A percentile compares a stretch with the other conserved stretches of the same genome.
Evolutionary conservation across 2,888 invertebrate species (phyloP).

Genomic region (Chironomus tentans): DNA sequence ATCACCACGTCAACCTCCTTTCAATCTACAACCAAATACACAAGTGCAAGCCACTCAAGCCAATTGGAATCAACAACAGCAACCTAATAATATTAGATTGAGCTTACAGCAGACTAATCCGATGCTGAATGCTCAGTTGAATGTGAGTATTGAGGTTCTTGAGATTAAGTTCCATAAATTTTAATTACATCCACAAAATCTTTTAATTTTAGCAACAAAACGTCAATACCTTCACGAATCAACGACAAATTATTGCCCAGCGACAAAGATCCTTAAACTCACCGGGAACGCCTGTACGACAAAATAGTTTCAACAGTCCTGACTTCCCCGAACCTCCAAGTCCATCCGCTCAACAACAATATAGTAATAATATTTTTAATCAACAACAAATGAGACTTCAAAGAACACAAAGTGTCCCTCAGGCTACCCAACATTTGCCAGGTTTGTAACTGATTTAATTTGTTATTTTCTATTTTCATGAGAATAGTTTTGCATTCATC

Average conservation of each 20-base stretch:
- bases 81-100: slow-evolving; percentile 36
- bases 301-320: slow-evolving; percentile 37
- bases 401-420: slow-evolving; percentile 40
- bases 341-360: slow-evolving; percentile 30
- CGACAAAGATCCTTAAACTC: slow-evolving; percentile 39
- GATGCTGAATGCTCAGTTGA: slow-evolving; percentile 78
- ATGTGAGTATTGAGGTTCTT: slow-evolving; percentile 59
- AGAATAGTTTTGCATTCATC: neutral
- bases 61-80: slow-evolving; percentile 30
- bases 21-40: slow-evolving; percentile 31
- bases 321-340: slow-evolving; percentile 35
- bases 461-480: neutral
- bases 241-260: slow-evolving; percentile 37
- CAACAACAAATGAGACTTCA: slow-evolving; percentile 39
- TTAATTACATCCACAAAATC: neutral
- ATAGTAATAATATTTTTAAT: slow-evolving; percentile 31
- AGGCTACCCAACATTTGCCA: slow-evolving; percentile 42
- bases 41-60: slow-evolving; percentile 43
- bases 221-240: slow-evolving; percentile 32
- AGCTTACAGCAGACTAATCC: slow-evolving; percentile 72
- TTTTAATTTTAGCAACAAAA: slow-evolving; percentile 24
- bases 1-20: slow-evolving; percentile 39
- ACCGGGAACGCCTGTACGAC: slow-evolving; percentile 39
- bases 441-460: slow-evolving; percentile 33
- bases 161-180: too few relatives aligned